Percentiles rank a stretch among this genome's conserved stretches.
phyloP scores from a whole-genome alignment of 2,113 vertebrate genomes.

The Vidua macroura region DNA sequence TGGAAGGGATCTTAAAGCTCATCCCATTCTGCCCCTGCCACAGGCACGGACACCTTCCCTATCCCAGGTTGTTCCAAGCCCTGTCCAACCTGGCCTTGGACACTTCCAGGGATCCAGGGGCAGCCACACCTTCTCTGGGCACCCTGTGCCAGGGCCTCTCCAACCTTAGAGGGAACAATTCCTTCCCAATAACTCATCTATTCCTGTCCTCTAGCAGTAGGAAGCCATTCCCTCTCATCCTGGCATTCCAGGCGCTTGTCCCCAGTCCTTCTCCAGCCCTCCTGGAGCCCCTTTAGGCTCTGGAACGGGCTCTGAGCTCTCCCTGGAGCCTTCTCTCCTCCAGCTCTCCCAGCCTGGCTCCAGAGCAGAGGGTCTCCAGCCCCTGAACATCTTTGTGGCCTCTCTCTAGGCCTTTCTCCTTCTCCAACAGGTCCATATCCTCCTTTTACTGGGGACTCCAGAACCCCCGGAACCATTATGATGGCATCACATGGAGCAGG shows the following conservation, averaged over 20 bases:
- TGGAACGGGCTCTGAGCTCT: not conserved
- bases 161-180: fast-evolving
- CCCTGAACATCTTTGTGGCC: not conserved
- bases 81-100: fast-evolving
- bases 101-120: not conserved
- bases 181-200: not conserved
- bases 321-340: not conserved
- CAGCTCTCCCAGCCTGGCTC: not conserved
- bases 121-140: not conserved
- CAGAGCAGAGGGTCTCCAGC: not conserved
- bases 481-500: not conserved
- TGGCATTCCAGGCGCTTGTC: not conserved
- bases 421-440: not conserved
- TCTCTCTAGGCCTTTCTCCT: not conserved
- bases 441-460: not conserved
- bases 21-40: not conserved
- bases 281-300: not conserved
- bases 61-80: fast-evolving
- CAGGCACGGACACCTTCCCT: not conserved
- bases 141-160: not conserved
- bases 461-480: not conserved
- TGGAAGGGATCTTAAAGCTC: not conserved
- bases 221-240: not conserved
- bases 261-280: not conserved
- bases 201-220: fast-evolving